These are phyloP conservation scores for Neoarius graeffei DNA, from an alignment of 2,113 vertebrate genomes.

Conservation along the genomic window DNA sequence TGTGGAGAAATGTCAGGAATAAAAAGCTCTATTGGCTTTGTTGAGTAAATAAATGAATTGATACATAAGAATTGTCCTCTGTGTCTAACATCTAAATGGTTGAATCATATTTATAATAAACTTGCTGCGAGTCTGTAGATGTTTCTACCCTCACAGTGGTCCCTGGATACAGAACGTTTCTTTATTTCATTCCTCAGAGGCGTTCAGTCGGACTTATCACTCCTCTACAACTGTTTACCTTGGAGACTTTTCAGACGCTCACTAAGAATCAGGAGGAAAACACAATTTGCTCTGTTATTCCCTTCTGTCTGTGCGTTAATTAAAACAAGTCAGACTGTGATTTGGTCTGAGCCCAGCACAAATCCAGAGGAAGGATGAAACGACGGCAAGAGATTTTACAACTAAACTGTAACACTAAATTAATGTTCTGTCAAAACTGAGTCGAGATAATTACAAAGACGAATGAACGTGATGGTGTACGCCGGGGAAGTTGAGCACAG, in stretches of 20 bases:
- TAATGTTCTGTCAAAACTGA: slow-evolving; percentile 6
- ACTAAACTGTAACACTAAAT: neutral
- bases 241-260: neutral
- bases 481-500: neutral
- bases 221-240: neutral
- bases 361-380: neutral
- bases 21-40: neutral
- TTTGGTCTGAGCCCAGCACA: neutral
- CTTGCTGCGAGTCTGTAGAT: neutral
- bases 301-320: slow-evolving; percentile 2
- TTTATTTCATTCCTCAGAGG: neutral
- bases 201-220: neutral
- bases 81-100: neutral
- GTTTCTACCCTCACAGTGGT: neutral
- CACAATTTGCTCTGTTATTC: neutral
- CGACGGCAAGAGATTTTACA: neutral
- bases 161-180: neutral
- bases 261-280: neutral
- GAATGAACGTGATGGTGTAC: neutral
- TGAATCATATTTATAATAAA: no score
- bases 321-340: neutral
- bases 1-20: neutral
- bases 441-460: neutral
- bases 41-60: neutral
- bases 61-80: no score